Evolutionary conservation across 2,113 vertebrate species (phyloP).

Genomic region (Maccullochella peelii): DNA sequence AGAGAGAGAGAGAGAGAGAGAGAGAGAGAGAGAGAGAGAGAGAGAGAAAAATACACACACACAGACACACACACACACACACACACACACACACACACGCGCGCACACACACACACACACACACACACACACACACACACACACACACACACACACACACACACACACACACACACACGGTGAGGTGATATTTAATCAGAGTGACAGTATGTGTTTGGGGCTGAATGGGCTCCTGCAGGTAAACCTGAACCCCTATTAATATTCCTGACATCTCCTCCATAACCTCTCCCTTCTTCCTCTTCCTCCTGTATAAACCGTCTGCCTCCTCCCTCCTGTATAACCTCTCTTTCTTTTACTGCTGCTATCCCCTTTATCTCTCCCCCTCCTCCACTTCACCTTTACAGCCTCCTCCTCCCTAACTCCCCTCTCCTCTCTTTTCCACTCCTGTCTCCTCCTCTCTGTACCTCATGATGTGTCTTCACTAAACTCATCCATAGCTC

Average conservation of each 20-base stretch:
- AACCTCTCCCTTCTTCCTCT: conserved; percentile 62
- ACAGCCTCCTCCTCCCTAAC: conserved; percentile 36
- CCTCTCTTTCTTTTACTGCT: conserved; percentile 51
- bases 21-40: too few relatives aligned
- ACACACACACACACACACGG: not conserved
- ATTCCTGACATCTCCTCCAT: conserved; percentile 77
- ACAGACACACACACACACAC: too few relatives aligned
- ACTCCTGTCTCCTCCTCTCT: not conserved
- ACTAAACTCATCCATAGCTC: conserved; percentile 14
- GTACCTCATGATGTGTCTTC: not conserved
- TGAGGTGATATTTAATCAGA: conserved; percentile 75
- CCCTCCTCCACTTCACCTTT: conserved; percentile 10
- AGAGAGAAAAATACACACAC: too few relatives aligned
- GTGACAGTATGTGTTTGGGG: conserved; percentile 74
- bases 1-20: too few relatives aligned
- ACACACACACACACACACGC: too few relatives aligned
- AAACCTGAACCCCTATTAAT: conserved; percentile 76
- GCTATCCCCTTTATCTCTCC: conserved; percentile 38
- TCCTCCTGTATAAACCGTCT: conserved; percentile 48
- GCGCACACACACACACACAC: too few relatives aligned
- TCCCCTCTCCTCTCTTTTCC: not conserved
- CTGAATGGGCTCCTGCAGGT: conserved; percentile 77
- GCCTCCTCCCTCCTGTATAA: conserved; percentile 45
- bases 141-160: not conserved
- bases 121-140: not conserved